Percentiles rank a stretch among this genome's conserved stretches.
These are phyloP conservation scores for Eumeta japonica DNA, from an alignment of 1,140 invertebrate species.

Conservation along the genomic window DNA sequence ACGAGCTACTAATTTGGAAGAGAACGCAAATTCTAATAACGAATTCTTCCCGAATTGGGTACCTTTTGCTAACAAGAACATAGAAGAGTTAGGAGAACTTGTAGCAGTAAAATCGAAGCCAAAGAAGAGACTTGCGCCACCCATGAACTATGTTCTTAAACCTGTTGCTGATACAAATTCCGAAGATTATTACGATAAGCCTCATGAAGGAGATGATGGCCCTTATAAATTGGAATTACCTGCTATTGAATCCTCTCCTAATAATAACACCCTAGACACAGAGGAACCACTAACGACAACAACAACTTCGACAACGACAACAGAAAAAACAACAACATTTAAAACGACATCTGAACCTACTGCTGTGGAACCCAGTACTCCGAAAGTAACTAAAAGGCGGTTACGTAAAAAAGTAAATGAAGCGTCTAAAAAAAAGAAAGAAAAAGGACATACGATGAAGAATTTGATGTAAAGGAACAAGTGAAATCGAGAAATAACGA, in stretches of 20 bases:
- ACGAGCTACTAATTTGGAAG: no score
- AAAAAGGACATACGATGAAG: not conserved
- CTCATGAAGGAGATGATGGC: no score
- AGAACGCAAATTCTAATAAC: slow-evolving; percentile 7
- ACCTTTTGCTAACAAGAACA: slow-evolving; percentile 43
- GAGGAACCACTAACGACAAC: slow-evolving; percentile 12
- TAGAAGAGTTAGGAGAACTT: slow-evolving; percentile 40
- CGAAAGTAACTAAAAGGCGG: not conserved
- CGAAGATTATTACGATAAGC: slow-evolving; percentile 44
- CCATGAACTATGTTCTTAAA: slow-evolving; percentile 34
- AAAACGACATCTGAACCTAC: not conserved
- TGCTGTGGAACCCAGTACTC: not conserved
- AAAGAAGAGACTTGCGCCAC: slow-evolving; percentile 39
- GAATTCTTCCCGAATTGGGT: slow-evolving; percentile 46
- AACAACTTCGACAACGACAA: not conserved
- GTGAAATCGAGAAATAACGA: not conserved
- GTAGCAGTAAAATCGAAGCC: slow-evolving; percentile 26
- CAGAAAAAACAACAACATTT: not conserved
- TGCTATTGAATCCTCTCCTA: no score
- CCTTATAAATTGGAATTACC: no score
- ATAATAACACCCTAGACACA: slow-evolving; percentile 35
- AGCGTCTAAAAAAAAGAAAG: slow-evolving; percentile 9
- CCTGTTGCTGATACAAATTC: slow-evolving; percentile 21
- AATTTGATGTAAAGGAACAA: not conserved
- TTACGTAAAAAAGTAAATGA: slow-evolving; percentile 2